A percentile compares a stretch with the other conserved stretches of the same genome.
phyloP scores from a whole-genome alignment of 2,797 vertebrate species.

The Scleropages formosus region DNA sequence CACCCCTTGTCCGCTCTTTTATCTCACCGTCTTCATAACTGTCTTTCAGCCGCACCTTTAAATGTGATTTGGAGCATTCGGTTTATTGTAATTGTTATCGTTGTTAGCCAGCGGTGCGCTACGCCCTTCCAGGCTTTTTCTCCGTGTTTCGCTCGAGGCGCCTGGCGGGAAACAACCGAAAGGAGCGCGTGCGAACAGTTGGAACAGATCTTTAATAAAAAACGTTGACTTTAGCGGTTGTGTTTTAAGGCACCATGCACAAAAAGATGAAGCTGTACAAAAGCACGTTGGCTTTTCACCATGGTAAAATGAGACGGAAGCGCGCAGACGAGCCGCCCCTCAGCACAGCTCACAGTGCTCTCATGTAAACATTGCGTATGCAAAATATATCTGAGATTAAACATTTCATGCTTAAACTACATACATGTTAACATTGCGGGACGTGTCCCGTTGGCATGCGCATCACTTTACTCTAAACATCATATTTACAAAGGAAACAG shows the following conservation, averaged over 20 bases:
- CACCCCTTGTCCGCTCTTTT: no score
- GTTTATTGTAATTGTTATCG: no score
- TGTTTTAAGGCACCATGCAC: constrained; percentile 80
- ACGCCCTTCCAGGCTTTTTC: no score
- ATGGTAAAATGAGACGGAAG: constrained; percentile 60
- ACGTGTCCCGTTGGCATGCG: constrained; percentile 59
- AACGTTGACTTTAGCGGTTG: constrained; percentile 46
- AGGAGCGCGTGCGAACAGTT: constrained; percentile 9
- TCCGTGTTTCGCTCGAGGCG: no score
- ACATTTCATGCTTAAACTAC: constrained; percentile 47
- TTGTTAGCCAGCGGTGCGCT: no score
- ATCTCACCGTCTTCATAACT: no score
- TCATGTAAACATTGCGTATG: constrained; percentile 76
- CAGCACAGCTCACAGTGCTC: constrained; percentile 66
- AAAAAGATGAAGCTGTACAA: constrained; percentile 61
- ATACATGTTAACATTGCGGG: constrained; percentile 34
- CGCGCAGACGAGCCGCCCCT: constrained; percentile 45
- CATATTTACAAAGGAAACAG: constrained; percentile 65
- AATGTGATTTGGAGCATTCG: no score
- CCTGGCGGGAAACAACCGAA: no score
- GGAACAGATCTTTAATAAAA: constrained; percentile 71
- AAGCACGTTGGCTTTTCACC: constrained; percentile 57
- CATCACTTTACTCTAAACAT: constrained; percentile 54
- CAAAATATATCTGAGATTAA: constrained; percentile 57
- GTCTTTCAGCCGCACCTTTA: no score